Percentiles rank a stretch among this genome's conserved stretches.
Evolutionary conservation across 37 sponge, comb jelly and placozoan genomes (phyloP).

Genomic region (Halisarca cf. caerulea): DNA sequence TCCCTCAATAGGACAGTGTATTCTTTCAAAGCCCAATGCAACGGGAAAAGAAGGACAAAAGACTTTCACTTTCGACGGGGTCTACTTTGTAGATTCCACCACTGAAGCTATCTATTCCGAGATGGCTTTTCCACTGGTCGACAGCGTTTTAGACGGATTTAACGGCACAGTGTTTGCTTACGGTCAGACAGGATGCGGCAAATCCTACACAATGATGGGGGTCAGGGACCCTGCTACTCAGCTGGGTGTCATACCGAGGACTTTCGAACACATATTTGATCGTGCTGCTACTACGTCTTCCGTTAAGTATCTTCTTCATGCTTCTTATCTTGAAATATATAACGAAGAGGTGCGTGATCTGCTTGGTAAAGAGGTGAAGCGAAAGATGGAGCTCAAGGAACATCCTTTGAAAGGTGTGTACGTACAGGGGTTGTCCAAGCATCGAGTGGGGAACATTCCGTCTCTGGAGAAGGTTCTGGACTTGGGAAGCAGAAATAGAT

Average conservation of each 20-base stretch:
- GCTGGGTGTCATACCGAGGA: conserved; percentile 90
- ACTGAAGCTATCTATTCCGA: conserved; percentile 93
- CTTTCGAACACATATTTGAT: conserved; percentile 95
- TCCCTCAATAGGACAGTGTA: conserved; percentile 67
- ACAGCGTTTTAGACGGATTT: conserved; percentile 88
- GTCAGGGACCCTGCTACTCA: conserved; percentile 77
- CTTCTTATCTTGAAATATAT: conserved; percentile 96
- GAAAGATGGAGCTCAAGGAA: conserved; percentile 84
- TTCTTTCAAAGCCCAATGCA: conserved; percentile 65
- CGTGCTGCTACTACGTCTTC: conserved; percentile 56
- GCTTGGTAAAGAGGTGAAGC: conserved; percentile 80
- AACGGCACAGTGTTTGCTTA: conserved; percentile 98
- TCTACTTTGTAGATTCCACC: conserved; percentile 72
- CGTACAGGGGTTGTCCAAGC: conserved; percentile 75
- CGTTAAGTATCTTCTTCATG: conserved; percentile 81
- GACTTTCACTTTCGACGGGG: conserved; percentile 92
- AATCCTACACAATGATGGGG: conserved; percentile 96
- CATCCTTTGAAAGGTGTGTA: conserved; percentile 94
- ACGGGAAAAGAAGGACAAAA: conserved; percentile 49
- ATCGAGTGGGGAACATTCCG: conserved; percentile 50
- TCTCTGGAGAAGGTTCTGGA: conserved; percentile 86
- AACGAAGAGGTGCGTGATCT: conserved; percentile 97
- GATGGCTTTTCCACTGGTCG: conserved; percentile 91
- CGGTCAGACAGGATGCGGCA: conserved; percentile 99
- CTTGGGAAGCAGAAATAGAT: conserved; percentile 84